These are phyloP conservation scores for Leuctra nigra DNA, from an alignment of 2,888 invertebrate species.

Conservation along the genomic window DNA sequence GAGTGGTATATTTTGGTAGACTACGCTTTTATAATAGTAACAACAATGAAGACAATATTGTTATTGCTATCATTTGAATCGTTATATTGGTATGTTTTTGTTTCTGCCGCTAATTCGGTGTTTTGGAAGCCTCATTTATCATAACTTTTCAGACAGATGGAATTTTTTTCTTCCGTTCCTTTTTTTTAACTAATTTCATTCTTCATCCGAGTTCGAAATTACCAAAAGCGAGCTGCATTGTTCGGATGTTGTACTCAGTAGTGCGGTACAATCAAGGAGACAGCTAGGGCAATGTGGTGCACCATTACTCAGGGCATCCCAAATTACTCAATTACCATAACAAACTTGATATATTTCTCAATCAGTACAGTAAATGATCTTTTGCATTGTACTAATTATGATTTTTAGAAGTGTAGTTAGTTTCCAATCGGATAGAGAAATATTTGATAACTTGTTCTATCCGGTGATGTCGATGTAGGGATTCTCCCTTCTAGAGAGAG, in stretches of 20 bases:
- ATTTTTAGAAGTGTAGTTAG: no score
- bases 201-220: background rate
- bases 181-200: conserved; percentile 2
- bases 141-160: conserved; percentile 5
- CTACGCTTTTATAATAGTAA: no score
- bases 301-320: no score
- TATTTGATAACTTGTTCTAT: no score
- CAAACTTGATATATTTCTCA: no score
- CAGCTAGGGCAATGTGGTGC: background rate
- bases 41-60: background rate
- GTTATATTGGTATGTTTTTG: background rate
- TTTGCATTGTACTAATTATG: no score
- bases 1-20: no score
- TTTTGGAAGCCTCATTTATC: conserved; percentile 8
- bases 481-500: no score
- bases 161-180: background rate
- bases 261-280: background rate
- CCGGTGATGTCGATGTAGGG: no score
- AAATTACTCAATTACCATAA: no score
- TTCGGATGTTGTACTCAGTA: background rate
- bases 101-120: conserved; percentile 8
- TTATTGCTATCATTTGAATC: background rate
- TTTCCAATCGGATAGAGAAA: no score
- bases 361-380: no score
- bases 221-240: background rate